Evolutionary conservation across 2,797 vertebrate species (phyloP), one percentile per base, ranked within the genome.

Genomic region (Clarias platycephalus): DNA sequence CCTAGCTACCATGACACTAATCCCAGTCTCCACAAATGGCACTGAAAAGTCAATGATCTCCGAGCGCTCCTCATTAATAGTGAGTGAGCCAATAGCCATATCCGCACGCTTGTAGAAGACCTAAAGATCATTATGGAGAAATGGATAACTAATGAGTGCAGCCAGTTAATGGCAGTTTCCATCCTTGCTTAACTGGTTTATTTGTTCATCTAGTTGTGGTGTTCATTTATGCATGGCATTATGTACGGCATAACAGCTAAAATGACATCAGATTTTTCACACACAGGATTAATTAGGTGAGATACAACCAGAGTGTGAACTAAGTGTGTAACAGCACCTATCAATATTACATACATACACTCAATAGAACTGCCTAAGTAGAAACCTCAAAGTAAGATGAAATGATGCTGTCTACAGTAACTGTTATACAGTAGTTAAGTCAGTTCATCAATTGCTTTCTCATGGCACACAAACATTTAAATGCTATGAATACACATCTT

Each of bases 61-160:
- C 0, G 98, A 98, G 34, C 98, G 97, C 87, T 99, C 98, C 88
- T 99, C 98, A 0, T 99, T 99, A 92, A 99, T 99, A 68, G 98
- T 99, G 84, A 99, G 97, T 2, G 98, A 99, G 80, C 98, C 98
- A 0, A 99, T 99, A 91, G 98, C 98, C 97, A 99, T 98, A 93
- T 99, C 97, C 0, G 98, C 98, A 0, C 97, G 95, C 88, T 96
- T 94, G 90, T 99, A 99, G 89, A 97, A 96, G 5, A 99, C 98
- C 98, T 99, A 92, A 53, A 75, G 60, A 74, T 34, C 66, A 80
- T 70, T 44, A 22, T 1, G 78, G 18, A 49, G 10, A 74, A 74
- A 28, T 15, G 55, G 60, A 3, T 81, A 64, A 55, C n/a, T 66
- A 55, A 74, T 62, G 34, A 76, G 31, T 58, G 16, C 20, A 77